These are phyloP conservation scores for Eleutherodactylus coqui DNA, from an alignment of 2,797 vertebrate species.

Conservation along the genomic window DNA sequence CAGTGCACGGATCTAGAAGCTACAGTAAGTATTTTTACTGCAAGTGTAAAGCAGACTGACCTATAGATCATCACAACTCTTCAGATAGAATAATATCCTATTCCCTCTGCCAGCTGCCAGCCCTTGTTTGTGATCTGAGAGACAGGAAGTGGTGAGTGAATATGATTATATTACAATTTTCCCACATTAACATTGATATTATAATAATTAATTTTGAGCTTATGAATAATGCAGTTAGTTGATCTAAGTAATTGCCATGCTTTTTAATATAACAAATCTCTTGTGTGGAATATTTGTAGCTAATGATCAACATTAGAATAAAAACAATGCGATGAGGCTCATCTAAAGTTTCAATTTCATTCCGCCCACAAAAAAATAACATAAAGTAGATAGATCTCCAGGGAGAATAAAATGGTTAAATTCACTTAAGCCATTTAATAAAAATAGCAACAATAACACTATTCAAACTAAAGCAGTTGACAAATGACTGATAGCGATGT, in stretches of 20 bases:
- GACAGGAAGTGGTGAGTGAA: background rate
- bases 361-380: slow-evolving; percentile 10
- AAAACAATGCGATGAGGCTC: slow-evolving; percentile 16
- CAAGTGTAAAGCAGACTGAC: background rate
- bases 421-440: background rate
- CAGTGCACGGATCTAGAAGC: background rate
- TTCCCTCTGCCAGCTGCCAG: background rate
- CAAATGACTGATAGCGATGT: background rate
- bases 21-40: background rate
- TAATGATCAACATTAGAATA: slow-evolving; percentile 51
- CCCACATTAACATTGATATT: slow-evolving; percentile 70
- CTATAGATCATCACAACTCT: background rate
- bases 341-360: slow-evolving; percentile 15
- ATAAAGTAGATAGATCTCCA: background rate
- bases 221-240: slow-evolving; percentile 74
- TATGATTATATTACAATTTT: slow-evolving; percentile 69
- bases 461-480: background rate
- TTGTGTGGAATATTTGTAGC: slow-evolving; percentile 49
- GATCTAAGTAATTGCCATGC: slow-evolving; percentile 67
- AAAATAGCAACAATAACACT: background rate
- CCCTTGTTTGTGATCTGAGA: slow-evolving; percentile 25
- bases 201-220: slow-evolving; percentile 72
- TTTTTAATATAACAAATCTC: slow-evolving; percentile 69
- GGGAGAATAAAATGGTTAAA: background rate
- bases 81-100: background rate